Percentiles rank a stretch among this genome's conserved stretches.
These are phyloP conservation scores for Caenorhabditis parvicauda DNA, from an alignment of 2,888 invertebrate genomes.

Conservation along the genomic window DNA sequence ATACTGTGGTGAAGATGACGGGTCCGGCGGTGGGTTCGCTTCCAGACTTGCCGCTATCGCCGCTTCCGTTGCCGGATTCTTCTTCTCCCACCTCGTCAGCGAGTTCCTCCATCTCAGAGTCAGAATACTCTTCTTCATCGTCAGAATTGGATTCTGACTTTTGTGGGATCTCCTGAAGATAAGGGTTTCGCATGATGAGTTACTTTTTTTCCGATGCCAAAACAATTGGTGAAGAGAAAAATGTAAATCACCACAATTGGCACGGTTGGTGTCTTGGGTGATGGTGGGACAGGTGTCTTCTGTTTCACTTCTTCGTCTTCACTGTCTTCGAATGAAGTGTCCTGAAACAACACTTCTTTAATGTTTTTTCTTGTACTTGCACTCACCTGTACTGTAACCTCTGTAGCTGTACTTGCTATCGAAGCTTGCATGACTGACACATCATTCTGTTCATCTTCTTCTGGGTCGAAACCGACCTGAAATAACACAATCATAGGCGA, in stretches of 20 bases:
- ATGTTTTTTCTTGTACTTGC: neutral
- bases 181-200: constrained; percentile 14
- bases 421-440: constrained; percentile 34
- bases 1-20: constrained; percentile 41
- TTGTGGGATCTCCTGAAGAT: neutral
- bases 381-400: constrained; percentile 35
- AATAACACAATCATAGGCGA: constrained; percentile 7
- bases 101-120: constrained; percentile 59
- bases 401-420: constrained; percentile 36
- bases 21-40: constrained; percentile 33
- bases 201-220: too few relatives aligned
- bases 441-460: constrained; percentile 44
- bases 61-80: constrained; percentile 14
- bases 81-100: constrained; percentile 55
- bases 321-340: constrained; percentile 34
- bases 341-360: constrained; percentile 10
- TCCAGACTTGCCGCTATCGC: constrained; percentile 18
- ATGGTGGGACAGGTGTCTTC: constrained; percentile 17
- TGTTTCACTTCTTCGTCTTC: constrained; percentile 27
- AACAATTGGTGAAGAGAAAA: neutral
- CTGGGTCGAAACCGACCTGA: constrained; percentile 55
- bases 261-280: constrained; percentile 17
- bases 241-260: too few relatives aligned
- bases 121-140: constrained; percentile 49
- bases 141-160: too few relatives aligned